Evolutionary conservation across 1,140 invertebrate species (phyloP).

Genomic region (Manduca sexta): DNA sequence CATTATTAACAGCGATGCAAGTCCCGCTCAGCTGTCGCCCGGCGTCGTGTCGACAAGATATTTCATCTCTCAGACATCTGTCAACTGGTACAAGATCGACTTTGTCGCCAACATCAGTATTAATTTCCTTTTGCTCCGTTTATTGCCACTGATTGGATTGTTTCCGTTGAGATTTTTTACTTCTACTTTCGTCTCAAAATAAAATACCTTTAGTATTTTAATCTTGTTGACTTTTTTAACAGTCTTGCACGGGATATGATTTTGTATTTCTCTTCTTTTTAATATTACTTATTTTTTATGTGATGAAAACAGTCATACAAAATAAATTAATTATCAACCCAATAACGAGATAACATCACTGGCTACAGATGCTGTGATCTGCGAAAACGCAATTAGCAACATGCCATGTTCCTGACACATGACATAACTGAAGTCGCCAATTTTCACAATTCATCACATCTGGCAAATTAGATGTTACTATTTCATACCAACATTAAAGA

Average conservation of each 20-base stretch:
- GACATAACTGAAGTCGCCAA: too few relatives aligned
- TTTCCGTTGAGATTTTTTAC: conserved; percentile 47
- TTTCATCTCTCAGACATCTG: conserved; percentile 53
- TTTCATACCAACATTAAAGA: too few relatives aligned
- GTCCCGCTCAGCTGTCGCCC: conserved; percentile 3
- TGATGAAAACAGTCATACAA: too few relatives aligned
- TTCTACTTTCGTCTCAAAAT: conserved; percentile 36
- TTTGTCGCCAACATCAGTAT: conserved; percentile 44
- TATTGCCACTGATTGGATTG: conserved; percentile 52
- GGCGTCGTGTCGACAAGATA: conserved; percentile 33
- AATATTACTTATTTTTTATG: too few relatives aligned
- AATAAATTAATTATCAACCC: not conserved
- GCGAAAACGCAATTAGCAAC: too few relatives aligned
- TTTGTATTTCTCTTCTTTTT: too few relatives aligned
- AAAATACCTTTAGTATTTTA: conserved; percentile 31
- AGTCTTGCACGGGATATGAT: too few relatives aligned
- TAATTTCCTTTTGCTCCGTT: conserved; percentile 48
- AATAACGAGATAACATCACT: not conserved
- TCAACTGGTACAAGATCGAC: conserved; percentile 45
- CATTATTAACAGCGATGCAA: too few relatives aligned
- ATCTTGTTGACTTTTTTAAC: conserved; percentile 13
- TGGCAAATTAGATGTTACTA: too few relatives aligned
- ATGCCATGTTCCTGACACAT: too few relatives aligned
- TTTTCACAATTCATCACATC: too few relatives aligned
- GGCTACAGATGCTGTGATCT: too few relatives aligned